Percentiles rank a stretch among this genome's conserved stretches.
Evolutionary conservation across 2,797 vertebrate genomes (phyloP).

Genomic region (Manis javanica): DNA sequence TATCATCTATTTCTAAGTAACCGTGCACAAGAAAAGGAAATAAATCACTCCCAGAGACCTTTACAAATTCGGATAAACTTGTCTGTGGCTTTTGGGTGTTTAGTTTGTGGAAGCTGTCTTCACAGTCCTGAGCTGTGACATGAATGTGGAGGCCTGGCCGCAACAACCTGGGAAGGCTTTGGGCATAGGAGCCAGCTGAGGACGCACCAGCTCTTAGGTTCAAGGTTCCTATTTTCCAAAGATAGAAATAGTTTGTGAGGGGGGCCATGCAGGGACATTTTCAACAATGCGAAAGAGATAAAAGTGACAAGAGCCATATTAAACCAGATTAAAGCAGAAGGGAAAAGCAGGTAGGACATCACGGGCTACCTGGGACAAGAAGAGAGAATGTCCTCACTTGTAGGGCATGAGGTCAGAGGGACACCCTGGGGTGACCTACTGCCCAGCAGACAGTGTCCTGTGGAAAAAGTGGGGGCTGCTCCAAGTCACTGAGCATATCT

Average conservation of each 20-base stretch:
- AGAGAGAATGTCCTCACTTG: not conserved
- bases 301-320: not conserved
- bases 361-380: not conserved
- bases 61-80: not conserved
- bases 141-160: not conserved
- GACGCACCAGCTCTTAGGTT: not conserved
- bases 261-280: not conserved
- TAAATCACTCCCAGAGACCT: not conserved
- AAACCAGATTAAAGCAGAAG: not conserved
- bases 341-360: not conserved
- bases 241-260: not conserved
- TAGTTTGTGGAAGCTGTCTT: not conserved
- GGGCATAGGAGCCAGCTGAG: not conserved
- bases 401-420: not conserved
- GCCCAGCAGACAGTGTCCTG: not conserved
- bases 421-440: not conserved
- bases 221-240: conserved; percentile 47
- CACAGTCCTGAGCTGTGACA: not conserved
- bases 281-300: not conserved
- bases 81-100: not conserved
- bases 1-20: conserved; percentile 50
- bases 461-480: not conserved
- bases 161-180: not conserved
- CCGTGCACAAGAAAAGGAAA: not conserved
- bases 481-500: not conserved